Evolutionary conservation across 2,888 invertebrate genomes (phyloP), one percentile per base, ranked within the genome.

Genomic region (Zhengitettix transpicula): DNA sequence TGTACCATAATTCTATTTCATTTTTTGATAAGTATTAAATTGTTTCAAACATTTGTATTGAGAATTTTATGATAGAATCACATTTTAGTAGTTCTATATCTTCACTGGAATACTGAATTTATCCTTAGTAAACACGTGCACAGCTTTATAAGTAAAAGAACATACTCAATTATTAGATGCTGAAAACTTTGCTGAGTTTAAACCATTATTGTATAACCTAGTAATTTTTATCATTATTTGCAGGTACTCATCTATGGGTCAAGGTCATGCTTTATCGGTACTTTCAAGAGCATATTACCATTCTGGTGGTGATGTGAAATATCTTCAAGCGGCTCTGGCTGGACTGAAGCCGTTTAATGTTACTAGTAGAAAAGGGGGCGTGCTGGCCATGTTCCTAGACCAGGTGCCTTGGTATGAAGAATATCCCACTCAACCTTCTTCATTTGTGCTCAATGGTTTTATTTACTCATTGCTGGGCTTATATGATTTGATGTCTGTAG

Each of bases 361-460:
- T 62, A 78, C 82, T 9, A 85, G 86, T 65, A 77, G 76, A 65
- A 81, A 84, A 64, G 89, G 89, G 60, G 95, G 95, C 5, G 91
- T 95, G 9, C 77, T 86, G 65, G 89, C 94, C 0, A 77, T 81
- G 65, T 96, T 94, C 76, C 80, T 93, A 74, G 88, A 87, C 67
- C 85, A 85, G 71, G 87, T 85, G 69, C 81, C 86, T 59, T 98
- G 97, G 97, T 98, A 95, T 72, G 98, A 99, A 72, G 99, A 99
- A 72, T 99, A 99, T 74, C 99, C 99, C 1, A 98, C 98, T 0
- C 84, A 83, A 59, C 98, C 98, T 0, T 82, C 94, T 8, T 85
- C 92, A 0, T 97, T 94, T 75, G 97, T 99, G 12, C 81, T 99
- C 40, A 99, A 99, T 75, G 99, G 99, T 53, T 99, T 99, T 76